Base-by-base conservation (phyloP, 1,140 invertebrate genomes). In the Ips typographus region DNA sequence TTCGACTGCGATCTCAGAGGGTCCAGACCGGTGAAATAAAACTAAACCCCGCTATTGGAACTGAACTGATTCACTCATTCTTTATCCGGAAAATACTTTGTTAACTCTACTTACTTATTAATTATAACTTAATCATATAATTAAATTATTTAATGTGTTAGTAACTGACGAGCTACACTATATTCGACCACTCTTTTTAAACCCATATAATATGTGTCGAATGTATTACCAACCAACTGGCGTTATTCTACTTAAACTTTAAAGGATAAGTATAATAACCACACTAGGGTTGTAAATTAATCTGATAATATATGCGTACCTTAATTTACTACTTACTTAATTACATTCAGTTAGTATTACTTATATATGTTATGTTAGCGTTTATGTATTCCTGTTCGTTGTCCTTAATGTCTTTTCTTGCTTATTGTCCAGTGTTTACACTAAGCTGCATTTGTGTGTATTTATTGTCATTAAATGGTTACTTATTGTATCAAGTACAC, bases 351-450 rank as follows among this genome's bases (percentile, higher is more conserved):
- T 76, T 75, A 71, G 63, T 73, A 73, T 75, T 65, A 68, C 22
- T 22, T 73, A 68, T 73, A 70, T 73, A 52, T 65, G 62, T 75
- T 75, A 73, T 39, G 69, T 76, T 74, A 73, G 72, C 53, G 38
- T 70, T 73, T 75, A 73, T 76, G 70, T 77, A 76, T 75, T 73
- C 71, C 67, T 74, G 74, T 77, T 77, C 72, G 73, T 77, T 77
- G 76, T 77, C 75, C 76, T 79, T 22, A 22, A 22, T 22, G 22
- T 22, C 44, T 49, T 22, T 78, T 73, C 71, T 78, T 80, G 79
- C 79, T 80, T 80, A 79, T 73, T 80, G 79, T 80, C 78, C 79
- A 79, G 79, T 80, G 78, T 80, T 78, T 55, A 78, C 74, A 75
- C 52, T 67, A 67, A 78, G 75, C 77, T 73, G 77, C 76, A 79